These are phyloP conservation scores for Scatophagus argus DNA, from an alignment of 2,113 vertebrate genomes.

Conservation along the genomic window DNA sequence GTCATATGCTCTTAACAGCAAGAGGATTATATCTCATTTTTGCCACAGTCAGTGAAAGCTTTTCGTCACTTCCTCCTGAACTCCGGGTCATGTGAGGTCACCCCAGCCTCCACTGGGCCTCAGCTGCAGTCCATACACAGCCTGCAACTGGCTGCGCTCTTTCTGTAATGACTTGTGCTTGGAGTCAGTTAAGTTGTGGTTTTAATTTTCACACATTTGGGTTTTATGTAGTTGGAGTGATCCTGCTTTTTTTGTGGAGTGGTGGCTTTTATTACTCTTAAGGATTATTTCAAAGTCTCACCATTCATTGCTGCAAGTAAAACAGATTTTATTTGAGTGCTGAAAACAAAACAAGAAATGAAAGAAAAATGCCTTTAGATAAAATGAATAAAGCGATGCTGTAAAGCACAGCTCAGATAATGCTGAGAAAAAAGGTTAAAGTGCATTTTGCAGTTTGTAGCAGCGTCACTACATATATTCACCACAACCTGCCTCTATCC, in stretches of 20 bases:
- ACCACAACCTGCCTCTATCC: not conserved
- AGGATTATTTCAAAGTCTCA: not conserved
- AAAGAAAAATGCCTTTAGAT: not conserved
- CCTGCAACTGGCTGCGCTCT: slow-evolving; percentile 12
- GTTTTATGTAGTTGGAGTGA: not conserved
- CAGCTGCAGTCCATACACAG: slow-evolving; percentile 1
- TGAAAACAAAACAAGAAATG: not conserved
- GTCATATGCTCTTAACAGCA: not conserved
- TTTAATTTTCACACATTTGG: not conserved
- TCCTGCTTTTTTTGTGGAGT: not conserved
- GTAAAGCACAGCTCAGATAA: not conserved
- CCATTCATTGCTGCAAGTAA: not conserved
- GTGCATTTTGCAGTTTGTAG: not conserved
- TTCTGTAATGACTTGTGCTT: not conserved
- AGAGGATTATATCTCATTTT: slow-evolving; percentile 16
- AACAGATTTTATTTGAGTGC: not conserved
- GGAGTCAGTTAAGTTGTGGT: not conserved
- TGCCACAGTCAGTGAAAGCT: slow-evolving; percentile 34
- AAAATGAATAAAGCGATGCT: not conserved
- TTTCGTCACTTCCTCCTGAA: slow-evolving; percentile 30
- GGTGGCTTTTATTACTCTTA: not conserved
- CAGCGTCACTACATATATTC: not conserved
- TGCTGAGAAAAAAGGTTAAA: not conserved
- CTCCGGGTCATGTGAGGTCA: slow-evolving; percentile 45
- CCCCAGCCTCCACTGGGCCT: slow-evolving; percentile 12